phyloP scores from a whole-genome alignment of 2,113 vertebrate genomes.

The Galeopterus variegatus region DNA sequence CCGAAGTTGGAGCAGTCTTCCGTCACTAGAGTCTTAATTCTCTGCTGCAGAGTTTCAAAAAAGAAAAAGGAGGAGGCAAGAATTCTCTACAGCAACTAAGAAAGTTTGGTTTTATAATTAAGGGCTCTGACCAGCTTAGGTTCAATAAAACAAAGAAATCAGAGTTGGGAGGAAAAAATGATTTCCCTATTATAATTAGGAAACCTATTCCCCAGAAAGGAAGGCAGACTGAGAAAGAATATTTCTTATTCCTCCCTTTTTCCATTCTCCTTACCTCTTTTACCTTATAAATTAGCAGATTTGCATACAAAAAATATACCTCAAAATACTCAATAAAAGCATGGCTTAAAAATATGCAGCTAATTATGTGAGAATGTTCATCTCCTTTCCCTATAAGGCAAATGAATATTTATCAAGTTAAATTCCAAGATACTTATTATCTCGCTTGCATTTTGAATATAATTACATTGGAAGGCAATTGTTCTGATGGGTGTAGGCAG shows the following conservation, averaged over 20 bases:
- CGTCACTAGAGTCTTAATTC: neutral
- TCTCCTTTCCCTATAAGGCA: slow-evolving; percentile 85
- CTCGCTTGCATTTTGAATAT: slow-evolving; percentile 83
- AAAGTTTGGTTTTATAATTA: slow-evolving; percentile 70
- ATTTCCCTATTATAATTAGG: slow-evolving; percentile 76
- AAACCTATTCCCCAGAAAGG: slow-evolving; percentile 67
- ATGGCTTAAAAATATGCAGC: slow-evolving; percentile 81
- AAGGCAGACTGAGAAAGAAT: slow-evolving; percentile 39
- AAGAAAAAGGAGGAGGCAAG: neutral
- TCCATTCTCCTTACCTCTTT: slow-evolving; percentile 46
- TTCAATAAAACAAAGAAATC: slow-evolving; percentile 69
- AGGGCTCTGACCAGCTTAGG: neutral
- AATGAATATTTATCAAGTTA: slow-evolving; percentile 88
- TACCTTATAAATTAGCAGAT: slow-evolving; percentile 81
- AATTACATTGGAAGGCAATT: slow-evolving; percentile 84
- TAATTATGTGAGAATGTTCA: slow-evolving; percentile 83
- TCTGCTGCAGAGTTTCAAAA: neutral
- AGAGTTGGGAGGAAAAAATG: slow-evolving; percentile 33
- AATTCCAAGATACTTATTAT: slow-evolving; percentile 84
- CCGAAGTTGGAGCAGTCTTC: neutral
- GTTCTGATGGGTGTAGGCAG: slow-evolving; percentile 81
- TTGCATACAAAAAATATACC: slow-evolving; percentile 82
- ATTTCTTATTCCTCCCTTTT: slow-evolving; percentile 68
- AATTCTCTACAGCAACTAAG: neutral
- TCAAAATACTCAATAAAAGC: slow-evolving; percentile 73